phyloP scores from a whole-genome alignment of 2,888 invertebrate genomes.

The Rapana venosa region DNA sequence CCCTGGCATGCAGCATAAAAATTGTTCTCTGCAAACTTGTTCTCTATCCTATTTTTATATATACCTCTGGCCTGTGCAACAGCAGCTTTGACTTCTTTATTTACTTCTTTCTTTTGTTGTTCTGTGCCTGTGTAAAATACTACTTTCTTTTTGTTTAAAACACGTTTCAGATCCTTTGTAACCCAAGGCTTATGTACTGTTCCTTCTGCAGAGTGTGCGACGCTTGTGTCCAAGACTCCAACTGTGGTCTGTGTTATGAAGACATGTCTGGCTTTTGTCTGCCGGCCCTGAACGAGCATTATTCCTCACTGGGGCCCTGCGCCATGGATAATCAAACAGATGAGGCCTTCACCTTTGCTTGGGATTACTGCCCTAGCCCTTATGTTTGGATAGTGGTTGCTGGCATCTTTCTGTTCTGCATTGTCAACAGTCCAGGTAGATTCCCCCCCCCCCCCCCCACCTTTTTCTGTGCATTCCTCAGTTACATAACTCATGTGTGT shows the following conservation, averaged over 20 bases:
- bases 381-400: slow-evolving; percentile 77
- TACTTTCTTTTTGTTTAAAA: no score
- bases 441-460: background rate
- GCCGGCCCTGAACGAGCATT: background rate
- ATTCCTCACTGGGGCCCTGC: background rate
- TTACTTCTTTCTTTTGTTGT: no score
- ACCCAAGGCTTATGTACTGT: no score
- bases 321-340: background rate
- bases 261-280: background rate
- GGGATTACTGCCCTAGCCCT: slow-evolving; percentile 78
- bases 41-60: no score
- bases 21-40: no score
- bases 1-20: no score
- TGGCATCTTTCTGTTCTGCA: slow-evolving; percentile 78
- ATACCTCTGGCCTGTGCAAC: no score
- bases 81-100: no score
- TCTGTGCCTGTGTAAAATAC: no score
- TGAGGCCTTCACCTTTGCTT: slow-evolving; percentile 66
- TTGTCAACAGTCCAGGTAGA: slow-evolving; percentile 79
- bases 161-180: no score
- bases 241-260: background rate
- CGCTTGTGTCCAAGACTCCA: background rate
- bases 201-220: background rate
- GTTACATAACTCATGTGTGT: background rate
- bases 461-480: background rate